Percentiles rank a stretch among this genome's conserved stretches.
phyloP scores from a whole-genome alignment of 2,888 invertebrate genomes.

The Drosophila parthenogenetica region DNA sequence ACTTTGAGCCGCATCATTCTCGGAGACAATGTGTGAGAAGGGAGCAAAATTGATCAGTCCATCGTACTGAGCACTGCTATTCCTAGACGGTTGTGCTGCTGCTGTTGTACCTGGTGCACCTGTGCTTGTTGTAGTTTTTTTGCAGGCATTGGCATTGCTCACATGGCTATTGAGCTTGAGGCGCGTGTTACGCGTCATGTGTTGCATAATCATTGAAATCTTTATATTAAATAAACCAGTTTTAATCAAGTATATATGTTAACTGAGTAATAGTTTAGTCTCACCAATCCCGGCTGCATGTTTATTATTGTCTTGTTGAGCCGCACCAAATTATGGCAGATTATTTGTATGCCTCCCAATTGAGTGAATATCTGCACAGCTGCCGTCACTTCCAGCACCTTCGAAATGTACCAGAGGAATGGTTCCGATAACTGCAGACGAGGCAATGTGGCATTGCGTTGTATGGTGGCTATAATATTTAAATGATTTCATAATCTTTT shows the following conservation, averaged over 20 bases:
- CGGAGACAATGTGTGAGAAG: constrained; percentile 91
- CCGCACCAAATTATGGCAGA: constrained; percentile 91
- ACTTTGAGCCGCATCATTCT: constrained; percentile 94
- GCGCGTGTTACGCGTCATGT: constrained; percentile 86
- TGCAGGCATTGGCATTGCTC: constrained; percentile 79
- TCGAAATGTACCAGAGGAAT: constrained; percentile 92
- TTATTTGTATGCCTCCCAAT: constrained; percentile 90
- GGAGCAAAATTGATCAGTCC: constrained; percentile 96
- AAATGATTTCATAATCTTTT: not conserved
- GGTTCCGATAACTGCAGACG: constrained; percentile 91
- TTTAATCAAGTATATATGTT: not conserved
- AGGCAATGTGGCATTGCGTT: constrained; percentile 82
- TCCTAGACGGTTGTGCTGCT: constrained; percentile 84
- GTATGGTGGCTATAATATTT: constrained; percentile 76
- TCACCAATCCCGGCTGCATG: constrained; percentile 89
- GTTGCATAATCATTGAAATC: constrained; percentile 87
- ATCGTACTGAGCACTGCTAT: constrained; percentile 88
- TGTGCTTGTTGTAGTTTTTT: constrained; percentile 82
- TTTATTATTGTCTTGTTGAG: constrained; percentile 90
- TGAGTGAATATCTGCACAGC: constrained; percentile 91
- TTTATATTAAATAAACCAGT: constrained; percentile 26
- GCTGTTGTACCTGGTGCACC: constrained; percentile 77
- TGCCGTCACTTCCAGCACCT: constrained; percentile 91
- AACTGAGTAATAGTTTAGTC: constrained; percentile 3
- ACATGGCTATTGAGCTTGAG: constrained; percentile 84